Evolutionary conservation across 1,140 invertebrate genomes (phyloP), one percentile per base, ranked within the genome.

Genomic region (Apis dorsata): DNA sequence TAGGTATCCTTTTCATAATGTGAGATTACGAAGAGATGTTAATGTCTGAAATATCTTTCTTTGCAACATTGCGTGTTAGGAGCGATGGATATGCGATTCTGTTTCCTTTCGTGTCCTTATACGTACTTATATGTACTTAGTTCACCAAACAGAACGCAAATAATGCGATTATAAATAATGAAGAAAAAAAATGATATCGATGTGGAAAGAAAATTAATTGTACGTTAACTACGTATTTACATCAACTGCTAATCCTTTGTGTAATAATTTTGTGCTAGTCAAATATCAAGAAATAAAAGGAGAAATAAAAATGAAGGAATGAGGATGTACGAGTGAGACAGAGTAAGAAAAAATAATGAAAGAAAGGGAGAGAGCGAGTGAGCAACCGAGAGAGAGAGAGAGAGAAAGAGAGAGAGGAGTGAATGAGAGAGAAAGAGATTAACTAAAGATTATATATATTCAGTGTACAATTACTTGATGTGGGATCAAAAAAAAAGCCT

Each of bases 401-500:
- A n/a, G 53, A 17, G 8, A 57, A 51, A 63, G 19, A 4, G 8
- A 60, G 59, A 69, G 7, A 28, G 24, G 65, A n/a, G n/a, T 17
- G 49, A 57, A 10, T 72, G 13, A 63, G n/a, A 62, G 9, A 59
- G 19, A 9, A 7, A n/a, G n/a, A n/a, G 12, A 63, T 9, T 74
- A 24, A 9, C 5, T 19, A 44, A 15, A 63, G 15, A 63, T 24
- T 24, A 55, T 28, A 1, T 77, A 15, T 44, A 68, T 59, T 59
- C 8, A 51, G 49, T 44, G 49, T 62, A 63, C 24, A 72, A 68
- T 28, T 73, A 57, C n/a, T 78, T 21, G 21, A 71, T 49, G 65
- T 65, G 81, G 81, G 81, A 83, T 71, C 81, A 79, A 83, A 53
- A 19, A 76, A 65, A 53, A 65, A 70, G 28, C 60, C 59, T 60